phyloP scores from a whole-genome alignment of 2,888 invertebrate species.

The Drosophila meridiana region DNA sequence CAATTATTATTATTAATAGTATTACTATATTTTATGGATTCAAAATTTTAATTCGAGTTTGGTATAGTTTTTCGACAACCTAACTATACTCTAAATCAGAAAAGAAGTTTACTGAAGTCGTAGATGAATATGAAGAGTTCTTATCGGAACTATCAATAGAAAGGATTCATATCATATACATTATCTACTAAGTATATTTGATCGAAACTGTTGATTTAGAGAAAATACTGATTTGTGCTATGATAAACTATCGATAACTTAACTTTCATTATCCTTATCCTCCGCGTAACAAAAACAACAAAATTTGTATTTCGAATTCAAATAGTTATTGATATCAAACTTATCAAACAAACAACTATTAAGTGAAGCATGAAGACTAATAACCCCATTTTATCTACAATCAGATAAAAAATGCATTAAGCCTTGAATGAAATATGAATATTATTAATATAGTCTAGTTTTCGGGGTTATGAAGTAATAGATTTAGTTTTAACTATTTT shows the following conservation, averaged over 20 bases:
- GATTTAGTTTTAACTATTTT: not conserved
- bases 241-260: too few species aligned
- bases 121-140: not conserved
- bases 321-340: too few species aligned
- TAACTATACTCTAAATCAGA: not conserved
- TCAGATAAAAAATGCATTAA: not conserved
- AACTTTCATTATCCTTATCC: too few species aligned
- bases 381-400: not conserved
- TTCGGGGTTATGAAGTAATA: slow-evolving; percentile 1
- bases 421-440: not conserved
- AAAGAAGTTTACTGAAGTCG: not conserved
- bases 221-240: too few species aligned
- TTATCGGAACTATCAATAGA: not conserved
- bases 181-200: not conserved
- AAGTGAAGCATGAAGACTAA: not conserved
- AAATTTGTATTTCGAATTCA: too few species aligned
- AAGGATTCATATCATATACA: not conserved
- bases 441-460: slow-evolving; percentile 23
- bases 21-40: too few species aligned
- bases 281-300: too few species aligned
- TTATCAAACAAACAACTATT: too few species aligned
- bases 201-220: too few species aligned
- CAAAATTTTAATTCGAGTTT: too few species aligned
- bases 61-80: too few species aligned
- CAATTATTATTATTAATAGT: too few species aligned